Base-by-base conservation (phyloP, 2,888 invertebrate species). In the Toxonevra muliebris region DNA sequence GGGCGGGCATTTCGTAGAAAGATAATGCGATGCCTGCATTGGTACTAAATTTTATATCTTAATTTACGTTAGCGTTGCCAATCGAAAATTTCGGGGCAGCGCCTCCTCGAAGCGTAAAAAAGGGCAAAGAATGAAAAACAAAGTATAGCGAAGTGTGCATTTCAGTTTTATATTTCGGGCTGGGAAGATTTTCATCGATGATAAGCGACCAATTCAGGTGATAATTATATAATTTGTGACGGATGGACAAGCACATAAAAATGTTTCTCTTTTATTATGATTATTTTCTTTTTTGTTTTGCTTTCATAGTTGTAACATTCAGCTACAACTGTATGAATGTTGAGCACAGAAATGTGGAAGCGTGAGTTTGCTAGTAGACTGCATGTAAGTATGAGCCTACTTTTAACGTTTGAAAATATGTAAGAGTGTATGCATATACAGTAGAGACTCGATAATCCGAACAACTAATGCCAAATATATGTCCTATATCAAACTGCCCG, bases 191-290 rank as follows among this genome's bases (percentile, higher is more conserved):
- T 74, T 74, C 72, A 76, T 77, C 75, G 69, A 58, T 74, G 81
- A 81, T 81, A 79, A 79, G 80, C 80, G 76, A 76, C 76, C 76
- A 77, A 74, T 79, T 79, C 79, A 81, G 80, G 81, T 81, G 80
- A 81, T 81, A 81, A 81, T 81, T 80, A 81, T 77, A 77, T 81
- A 81, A 81, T 81, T 81, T 81, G 80, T 80, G 80, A 78, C 78
- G 80, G 80, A 78, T 77, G 79, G 79, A 81, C 79, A 80, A 76
- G 74, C 76, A 77, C 77, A 78, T 45, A 66, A 15, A 61, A 19
- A 61, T 45, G 4, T 19, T 19, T 30, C 30, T 7, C 30, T 30
- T 30, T 30, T 30, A 7, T 30, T 30, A 30, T 30, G 30, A 30
- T 30, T 2, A 4, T 30, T 30, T 30, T 7, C 2, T 30, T 30